These are phyloP conservation scores for Diloba caeruleocephala DNA, from an alignment of 2,888 invertebrate genomes.

Conservation along the genomic window DNA sequence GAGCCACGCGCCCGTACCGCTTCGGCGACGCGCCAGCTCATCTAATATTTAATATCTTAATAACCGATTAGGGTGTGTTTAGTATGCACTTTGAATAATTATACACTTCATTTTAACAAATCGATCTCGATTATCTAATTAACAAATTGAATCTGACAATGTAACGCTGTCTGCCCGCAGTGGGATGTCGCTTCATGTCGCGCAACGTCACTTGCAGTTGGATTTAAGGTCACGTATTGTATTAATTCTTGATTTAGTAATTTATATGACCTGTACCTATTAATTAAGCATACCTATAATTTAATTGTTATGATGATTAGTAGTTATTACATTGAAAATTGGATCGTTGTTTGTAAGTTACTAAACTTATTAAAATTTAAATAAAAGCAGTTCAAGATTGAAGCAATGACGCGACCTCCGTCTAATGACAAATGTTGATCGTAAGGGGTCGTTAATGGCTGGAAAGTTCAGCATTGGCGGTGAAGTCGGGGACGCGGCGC, in stretches of 20 bases:
- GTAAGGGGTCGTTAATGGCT: conserved; percentile 84
- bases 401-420: conserved; percentile 60
- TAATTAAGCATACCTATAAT: conserved; percentile 1
- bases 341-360: conserved; percentile 4
- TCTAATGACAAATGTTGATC: conserved; percentile 77
- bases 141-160: conserved; percentile 39
- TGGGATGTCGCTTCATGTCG: conserved; percentile 20
- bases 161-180: conserved; percentile 27
- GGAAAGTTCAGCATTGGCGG: conserved; percentile 72
- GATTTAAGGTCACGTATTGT: conserved; percentile 14
- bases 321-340: conserved; percentile 3
- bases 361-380: conserved; percentile 19
- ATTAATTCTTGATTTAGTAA: neutral
- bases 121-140: conserved; percentile 57
- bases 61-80: conserved; percentile 82
- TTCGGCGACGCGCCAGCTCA: conserved; percentile 51
- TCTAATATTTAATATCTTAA: conserved; percentile 86
- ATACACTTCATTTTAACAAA: conserved; percentile 72
- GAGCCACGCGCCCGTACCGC: conserved; percentile 70
- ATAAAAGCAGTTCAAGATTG: conserved; percentile 39
- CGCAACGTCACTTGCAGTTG: conserved; percentile 10
- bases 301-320: conserved; percentile 1
- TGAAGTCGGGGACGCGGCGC: conserved; percentile 48
- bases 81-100: conserved; percentile 79
- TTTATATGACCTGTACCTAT: too few species aligned